A percentile compares a stretch with the other conserved stretches of the same genome.
Conservation (phyloP, 2,888 invertebrate genomes). For the Xylota segnis region DNA sequence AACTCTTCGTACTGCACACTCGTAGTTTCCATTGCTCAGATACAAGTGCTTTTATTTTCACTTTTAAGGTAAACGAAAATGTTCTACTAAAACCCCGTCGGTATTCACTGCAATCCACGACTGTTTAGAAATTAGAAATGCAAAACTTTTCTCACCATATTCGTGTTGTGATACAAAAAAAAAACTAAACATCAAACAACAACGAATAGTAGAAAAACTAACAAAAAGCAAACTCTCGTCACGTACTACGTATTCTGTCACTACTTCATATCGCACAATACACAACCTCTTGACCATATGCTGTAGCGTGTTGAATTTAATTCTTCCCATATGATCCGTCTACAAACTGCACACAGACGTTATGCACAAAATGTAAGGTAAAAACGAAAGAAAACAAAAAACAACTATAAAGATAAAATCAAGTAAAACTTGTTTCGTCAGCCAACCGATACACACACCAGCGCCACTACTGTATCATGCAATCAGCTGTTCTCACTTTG, state of each 20-base stretch:
- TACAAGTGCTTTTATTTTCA: neutral
- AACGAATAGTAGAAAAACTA: neutral
- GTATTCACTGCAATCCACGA: neutral
- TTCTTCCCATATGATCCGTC: conserved; percentile 23
- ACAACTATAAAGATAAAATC: conserved; percentile 34
- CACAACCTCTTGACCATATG: conserved; percentile 37
- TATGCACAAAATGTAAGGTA: conserved; percentile 21
- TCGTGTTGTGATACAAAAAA: neutral
- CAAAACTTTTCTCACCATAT: neutral
- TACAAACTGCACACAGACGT: conserved; percentile 31
- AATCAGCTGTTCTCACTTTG: conserved; percentile 61
- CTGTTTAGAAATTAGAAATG: conserved; percentile 3
- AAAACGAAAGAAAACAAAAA: conserved; percentile 11
- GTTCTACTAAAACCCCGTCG: neutral
- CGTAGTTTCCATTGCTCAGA: neutral
- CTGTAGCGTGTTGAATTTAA: conserved; percentile 6
- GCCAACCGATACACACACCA: conserved; percentile 4
- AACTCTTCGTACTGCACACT: neutral
- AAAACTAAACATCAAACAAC: neutral
- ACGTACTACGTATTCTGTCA: conserved; percentile 22
- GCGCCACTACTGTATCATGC: conserved; percentile 9
- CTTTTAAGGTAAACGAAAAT: neutral
- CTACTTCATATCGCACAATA: conserved; percentile 13
- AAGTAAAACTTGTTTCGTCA: conserved; percentile 58
- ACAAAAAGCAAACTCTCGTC: conserved; percentile 9